These are phyloP conservation scores for Porites lutea DNA, from an alignment of 64 coral and sea anemone genomes.

Conservation along the genomic window DNA sequence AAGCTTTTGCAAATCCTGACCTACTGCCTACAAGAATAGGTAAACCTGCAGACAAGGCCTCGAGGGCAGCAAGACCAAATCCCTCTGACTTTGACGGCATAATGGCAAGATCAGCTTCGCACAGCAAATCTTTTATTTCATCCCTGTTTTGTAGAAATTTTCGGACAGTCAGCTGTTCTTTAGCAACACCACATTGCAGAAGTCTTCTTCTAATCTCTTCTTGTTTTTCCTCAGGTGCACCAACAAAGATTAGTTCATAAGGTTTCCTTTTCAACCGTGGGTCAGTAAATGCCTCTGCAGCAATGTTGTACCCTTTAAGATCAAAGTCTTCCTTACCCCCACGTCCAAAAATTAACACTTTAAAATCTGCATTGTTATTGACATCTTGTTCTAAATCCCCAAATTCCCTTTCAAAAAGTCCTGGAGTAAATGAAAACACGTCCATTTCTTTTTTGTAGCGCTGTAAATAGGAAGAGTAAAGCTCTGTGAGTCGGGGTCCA, in stretches of 20 bases:
- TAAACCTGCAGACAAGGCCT: constrained; percentile 40
- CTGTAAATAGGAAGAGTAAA: neutral
- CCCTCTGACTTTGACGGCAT: constrained; percentile 4
- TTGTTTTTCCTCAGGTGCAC: neutral
- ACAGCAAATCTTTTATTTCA: neutral
- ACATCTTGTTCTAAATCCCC: neutral
- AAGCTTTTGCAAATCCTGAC: neutral
- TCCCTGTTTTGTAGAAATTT: neutral
- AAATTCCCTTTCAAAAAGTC: constrained; percentile 10
- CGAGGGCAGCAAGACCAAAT: constrained; percentile 23
- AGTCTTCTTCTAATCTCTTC: neutral
- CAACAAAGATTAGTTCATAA: constrained; percentile 1
- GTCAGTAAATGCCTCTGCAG: neutral
- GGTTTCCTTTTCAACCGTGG: neutral
- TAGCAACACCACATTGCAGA: neutral
- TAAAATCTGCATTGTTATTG: neutral
- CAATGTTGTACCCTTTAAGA: neutral
- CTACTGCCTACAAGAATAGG: neutral
- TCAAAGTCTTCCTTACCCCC: neutral
- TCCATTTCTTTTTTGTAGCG: neutral
- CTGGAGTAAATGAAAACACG: neutral
- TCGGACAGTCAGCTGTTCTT: neutral
- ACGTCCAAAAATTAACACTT: neutral
- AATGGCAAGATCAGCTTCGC: constrained; percentile 6
- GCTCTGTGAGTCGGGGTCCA: neutral